Evolutionary conservation across 2,797 vertebrate species (phyloP).

Genomic region (Anabacerthia variegaticeps): DNA sequence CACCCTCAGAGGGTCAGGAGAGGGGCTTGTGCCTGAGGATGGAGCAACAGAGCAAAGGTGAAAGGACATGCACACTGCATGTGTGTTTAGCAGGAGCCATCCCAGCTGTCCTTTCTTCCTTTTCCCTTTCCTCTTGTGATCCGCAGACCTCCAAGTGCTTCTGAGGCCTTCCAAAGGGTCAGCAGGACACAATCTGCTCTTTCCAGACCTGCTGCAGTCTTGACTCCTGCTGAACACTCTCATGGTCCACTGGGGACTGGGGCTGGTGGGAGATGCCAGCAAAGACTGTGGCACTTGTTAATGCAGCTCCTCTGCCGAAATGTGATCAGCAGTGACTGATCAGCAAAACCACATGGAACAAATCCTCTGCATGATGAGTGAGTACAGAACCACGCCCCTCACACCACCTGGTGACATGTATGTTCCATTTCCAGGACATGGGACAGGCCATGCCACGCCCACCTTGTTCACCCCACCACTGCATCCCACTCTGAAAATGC

Average conservation of each 20-base stretch:
- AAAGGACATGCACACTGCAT: neutral
- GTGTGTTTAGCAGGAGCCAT: neutral
- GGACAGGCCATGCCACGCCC: neutral
- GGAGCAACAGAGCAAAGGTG: neutral
- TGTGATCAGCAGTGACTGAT: neutral
- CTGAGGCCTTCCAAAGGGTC: neutral
- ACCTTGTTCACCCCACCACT: fast-evolving
- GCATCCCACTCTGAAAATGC: neutral
- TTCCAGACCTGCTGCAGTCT: neutral
- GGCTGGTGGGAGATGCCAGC: neutral
- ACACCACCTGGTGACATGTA: fast-evolving
- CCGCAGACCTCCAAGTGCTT: neutral
- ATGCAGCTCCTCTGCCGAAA: neutral
- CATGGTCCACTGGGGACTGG: neutral
- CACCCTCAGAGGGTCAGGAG: fast-evolving
- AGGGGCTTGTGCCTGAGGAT: neutral
- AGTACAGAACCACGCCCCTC: neutral
- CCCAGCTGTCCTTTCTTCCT: neutral
- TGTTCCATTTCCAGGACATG: neutral
- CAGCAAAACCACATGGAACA: neutral
- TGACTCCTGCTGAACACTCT: neutral
- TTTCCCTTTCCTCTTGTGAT: neutral
- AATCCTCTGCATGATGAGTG: fast-evolving
- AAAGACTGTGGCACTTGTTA: neutral
- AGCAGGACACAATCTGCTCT: neutral